These are phyloP conservation scores for Tetragnatha versicolor DNA, from an alignment of 1,140 invertebrate genomes.

Conservation along the genomic window DNA sequence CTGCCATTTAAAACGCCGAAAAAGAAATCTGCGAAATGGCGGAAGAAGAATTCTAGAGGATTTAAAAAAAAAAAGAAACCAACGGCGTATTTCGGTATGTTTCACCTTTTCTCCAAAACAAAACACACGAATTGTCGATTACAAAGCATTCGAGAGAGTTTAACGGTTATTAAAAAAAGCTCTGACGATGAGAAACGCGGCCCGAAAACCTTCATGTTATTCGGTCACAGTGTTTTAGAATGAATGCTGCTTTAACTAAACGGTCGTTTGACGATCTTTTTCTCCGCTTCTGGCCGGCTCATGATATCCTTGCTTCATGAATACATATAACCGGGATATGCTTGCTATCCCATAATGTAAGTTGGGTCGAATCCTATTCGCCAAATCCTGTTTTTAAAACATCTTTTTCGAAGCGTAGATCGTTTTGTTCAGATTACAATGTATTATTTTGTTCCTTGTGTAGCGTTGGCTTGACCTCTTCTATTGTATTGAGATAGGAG, in stretches of 20 bases:
- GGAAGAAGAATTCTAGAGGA: not conserved
- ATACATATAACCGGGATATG: too few relatives aligned
- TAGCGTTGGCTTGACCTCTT: too few relatives aligned
- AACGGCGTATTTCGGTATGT: not conserved
- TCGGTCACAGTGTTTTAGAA: slow-evolving; percentile 36
- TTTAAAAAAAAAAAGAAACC: not conserved
- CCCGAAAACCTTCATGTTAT: slow-evolving; percentile 29
- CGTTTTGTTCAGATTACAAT: too few relatives aligned
- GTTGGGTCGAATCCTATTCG: too few relatives aligned
- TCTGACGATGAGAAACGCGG: too few relatives aligned
- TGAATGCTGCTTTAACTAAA: slow-evolving; percentile 34
- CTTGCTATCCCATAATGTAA: too few relatives aligned
- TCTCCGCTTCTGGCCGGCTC: not conserved
- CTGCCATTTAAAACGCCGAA: not conserved
- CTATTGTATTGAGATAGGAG: too few relatives aligned
- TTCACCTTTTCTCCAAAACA: slow-evolving; percentile 1
- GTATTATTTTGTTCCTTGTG: too few relatives aligned
- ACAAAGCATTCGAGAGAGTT: not conserved
- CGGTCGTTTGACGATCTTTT: not conserved
- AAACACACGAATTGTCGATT: not conserved
- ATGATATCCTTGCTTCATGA: too few relatives aligned
- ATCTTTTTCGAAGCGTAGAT: too few relatives aligned
- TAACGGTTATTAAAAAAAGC: slow-evolving; percentile 13
- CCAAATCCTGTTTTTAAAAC: too few relatives aligned
- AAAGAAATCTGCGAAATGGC: not conserved